These are phyloP conservation scores for Eulemur albifrons DNA, from an alignment of 2,797 vertebrate species.

Conservation along the genomic window DNA sequence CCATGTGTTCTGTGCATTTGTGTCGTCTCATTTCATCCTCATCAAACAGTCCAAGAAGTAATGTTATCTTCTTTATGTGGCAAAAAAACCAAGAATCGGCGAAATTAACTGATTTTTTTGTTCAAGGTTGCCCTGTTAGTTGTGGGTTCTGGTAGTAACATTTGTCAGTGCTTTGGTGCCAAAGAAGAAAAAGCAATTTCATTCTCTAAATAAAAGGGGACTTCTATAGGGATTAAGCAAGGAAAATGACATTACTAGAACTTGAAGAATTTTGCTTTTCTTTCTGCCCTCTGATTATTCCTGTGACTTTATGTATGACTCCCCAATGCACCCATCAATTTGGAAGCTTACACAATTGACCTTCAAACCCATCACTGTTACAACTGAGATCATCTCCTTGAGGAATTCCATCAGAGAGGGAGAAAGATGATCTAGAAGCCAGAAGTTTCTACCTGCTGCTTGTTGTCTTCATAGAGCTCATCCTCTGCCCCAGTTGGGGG, in stretches of 20 bases:
- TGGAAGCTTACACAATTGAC: neutral
- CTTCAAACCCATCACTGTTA: slow-evolving; percentile 15
- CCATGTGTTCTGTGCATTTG: neutral
- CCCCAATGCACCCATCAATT: neutral
- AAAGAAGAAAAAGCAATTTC: slow-evolving; percentile 52
- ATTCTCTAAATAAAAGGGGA: slow-evolving; percentile 37
- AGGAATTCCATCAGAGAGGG: neutral
- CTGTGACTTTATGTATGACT: neutral
- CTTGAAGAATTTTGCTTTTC: neutral
- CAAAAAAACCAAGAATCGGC: neutral
- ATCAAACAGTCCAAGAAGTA: neutral
- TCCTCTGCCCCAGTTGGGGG: neutral
- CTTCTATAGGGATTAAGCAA: neutral
- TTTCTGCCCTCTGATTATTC: slow-evolving; percentile 20
- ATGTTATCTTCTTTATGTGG: neutral
- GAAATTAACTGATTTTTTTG: neutral
- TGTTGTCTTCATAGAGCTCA: neutral
- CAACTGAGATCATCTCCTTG: neutral
- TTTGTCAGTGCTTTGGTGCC: slow-evolving; percentile 15
- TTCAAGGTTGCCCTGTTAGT: neutral
- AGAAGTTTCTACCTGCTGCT: neutral
- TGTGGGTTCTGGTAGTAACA: neutral
- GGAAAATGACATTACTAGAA: neutral
- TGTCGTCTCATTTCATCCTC: neutral
- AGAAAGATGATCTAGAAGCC: neutral